phyloP scores from a whole-genome alignment of 1,140 invertebrate species.

The Pararge aegeria region DNA sequence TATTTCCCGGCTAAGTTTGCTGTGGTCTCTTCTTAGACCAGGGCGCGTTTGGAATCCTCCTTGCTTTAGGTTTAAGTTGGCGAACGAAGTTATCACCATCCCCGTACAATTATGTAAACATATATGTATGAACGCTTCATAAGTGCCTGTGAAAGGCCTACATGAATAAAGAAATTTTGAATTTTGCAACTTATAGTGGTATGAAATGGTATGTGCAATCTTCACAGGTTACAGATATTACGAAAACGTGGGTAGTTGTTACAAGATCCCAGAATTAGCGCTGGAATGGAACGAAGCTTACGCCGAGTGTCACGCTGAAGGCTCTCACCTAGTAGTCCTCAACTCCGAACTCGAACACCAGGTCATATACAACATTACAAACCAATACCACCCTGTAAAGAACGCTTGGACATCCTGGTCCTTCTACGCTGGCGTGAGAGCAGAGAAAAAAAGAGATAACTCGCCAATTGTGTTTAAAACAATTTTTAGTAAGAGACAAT shows the following conservation, averaged over 20 bases:
- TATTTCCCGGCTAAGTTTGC: too few species aligned
- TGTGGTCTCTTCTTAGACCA: too few species aligned
- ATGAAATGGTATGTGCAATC: too few species aligned
- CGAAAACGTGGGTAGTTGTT: conserved; percentile 44
- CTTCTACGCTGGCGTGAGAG: conserved; percentile 48
- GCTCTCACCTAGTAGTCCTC: conserved; percentile 54
- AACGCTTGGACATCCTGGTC: conserved; percentile 28
- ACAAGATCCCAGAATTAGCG: conserved; percentile 41
- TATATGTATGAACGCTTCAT: too few species aligned
- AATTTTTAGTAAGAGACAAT: conserved; percentile 48
- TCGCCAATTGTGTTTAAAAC: conserved; percentile 44
- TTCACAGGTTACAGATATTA: conserved; percentile 44
- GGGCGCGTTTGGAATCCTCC: too few species aligned
- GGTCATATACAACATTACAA: conserved; percentile 35
- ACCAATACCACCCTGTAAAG: neutral
- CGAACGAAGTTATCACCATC: too few species aligned
- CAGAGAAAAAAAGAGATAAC: conserved; percentile 25
- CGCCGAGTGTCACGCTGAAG: conserved; percentile 43
- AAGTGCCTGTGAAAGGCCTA: too few species aligned
- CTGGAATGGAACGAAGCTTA: conserved; percentile 57
- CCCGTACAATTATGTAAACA: too few species aligned
- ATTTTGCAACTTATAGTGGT: too few species aligned
- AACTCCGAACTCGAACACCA: conserved; percentile 51
- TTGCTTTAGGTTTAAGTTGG: too few species aligned
- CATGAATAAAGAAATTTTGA: too few species aligned